Percentiles rank a stretch among this genome's conserved stretches.
phyloP scores from a whole-genome alignment of 2,797 vertebrate genomes.

The Diplodus puntazzo region DNA sequence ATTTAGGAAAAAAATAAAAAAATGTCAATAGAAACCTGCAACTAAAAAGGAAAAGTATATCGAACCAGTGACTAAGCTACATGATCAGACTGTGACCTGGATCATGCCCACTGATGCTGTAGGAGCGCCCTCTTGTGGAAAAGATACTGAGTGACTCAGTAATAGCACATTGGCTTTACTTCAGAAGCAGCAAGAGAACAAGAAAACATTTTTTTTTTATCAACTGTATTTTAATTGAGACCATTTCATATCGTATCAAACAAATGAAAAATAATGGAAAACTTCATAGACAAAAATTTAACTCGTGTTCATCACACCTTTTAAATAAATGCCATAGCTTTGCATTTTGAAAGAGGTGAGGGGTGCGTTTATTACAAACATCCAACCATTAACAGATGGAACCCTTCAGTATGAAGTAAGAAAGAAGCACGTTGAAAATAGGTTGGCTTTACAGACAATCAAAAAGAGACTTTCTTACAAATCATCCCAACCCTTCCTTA shows the following conservation, averaged over 20 bases:
- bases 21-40: neutral
- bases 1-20: too few relatives aligned
- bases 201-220: constrained; percentile 11
- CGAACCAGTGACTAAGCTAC: neutral
- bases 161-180: neutral
- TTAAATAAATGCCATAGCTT: constrained; percentile 39
- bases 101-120: neutral
- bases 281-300: constrained; percentile 49
- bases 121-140: constrained; percentile 18
- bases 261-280: constrained; percentile 70
- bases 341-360: constrained; percentile 31
- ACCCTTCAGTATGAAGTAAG: constrained; percentile 60
- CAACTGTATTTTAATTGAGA: constrained; percentile 86
- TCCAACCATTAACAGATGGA: constrained; percentile 53
- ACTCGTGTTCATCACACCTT: constrained; percentile 45
- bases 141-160: neutral
- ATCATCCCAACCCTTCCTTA: constrained; percentile 22
- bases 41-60: neutral
- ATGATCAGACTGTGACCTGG: neutral
- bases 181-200: too few relatives aligned
- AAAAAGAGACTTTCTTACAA: constrained; percentile 24
- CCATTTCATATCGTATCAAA: constrained; percentile 90
- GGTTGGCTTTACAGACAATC: constrained; percentile 40
- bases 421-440: constrained; percentile 55
- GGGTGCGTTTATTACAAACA: constrained; percentile 29